A percentile compares a stretch with the other conserved stretches of the same genome.
These are phyloP conservation scores for Lingula anatina DNA, from an alignment of 2,888 invertebrate species.

Conservation along the genomic window DNA sequence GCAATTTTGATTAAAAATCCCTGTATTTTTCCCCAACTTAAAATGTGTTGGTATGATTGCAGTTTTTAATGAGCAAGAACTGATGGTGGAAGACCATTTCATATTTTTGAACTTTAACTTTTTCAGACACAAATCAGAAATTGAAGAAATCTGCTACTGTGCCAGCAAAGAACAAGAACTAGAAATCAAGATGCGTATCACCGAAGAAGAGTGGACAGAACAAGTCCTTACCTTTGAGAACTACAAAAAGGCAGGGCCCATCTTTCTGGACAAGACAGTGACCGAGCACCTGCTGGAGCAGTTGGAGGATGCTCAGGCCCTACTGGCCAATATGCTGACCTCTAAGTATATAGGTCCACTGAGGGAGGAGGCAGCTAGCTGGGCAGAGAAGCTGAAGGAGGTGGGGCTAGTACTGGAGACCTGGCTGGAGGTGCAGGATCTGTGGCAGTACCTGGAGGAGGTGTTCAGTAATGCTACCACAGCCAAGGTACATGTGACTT, in stretches of 20 bases:
- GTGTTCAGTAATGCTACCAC: constrained; percentile 47
- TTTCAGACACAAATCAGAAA: constrained; percentile 40
- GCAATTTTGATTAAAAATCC: too few relatives aligned
- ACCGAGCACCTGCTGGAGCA: constrained; percentile 50
- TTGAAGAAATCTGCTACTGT: constrained; percentile 48
- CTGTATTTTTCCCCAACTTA: background rate
- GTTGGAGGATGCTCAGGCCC: constrained; percentile 50
- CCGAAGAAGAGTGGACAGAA: constrained; percentile 53
- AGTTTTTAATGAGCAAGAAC: too few relatives aligned
- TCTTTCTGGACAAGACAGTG: constrained; percentile 48
- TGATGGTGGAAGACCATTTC: background rate
- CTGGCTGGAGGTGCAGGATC: constrained; percentile 52
- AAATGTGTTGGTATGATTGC: background rate
- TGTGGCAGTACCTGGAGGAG: constrained; percentile 51
- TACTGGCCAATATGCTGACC: constrained; percentile 50
- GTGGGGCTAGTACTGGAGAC: constrained; percentile 50
- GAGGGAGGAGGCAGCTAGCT: constrained; percentile 49
- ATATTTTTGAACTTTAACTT: background rate
- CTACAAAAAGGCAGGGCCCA: constrained; percentile 49
- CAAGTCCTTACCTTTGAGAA: constrained; percentile 50
- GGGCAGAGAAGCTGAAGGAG: constrained; percentile 52
- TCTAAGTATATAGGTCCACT: constrained; percentile 49
- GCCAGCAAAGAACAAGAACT: constrained; percentile 50
- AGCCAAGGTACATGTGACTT: constrained; percentile 32
- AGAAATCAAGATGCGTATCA: constrained; percentile 49